These are phyloP conservation scores for Melanostoma mellinum DNA, from an alignment of 2,888 invertebrate genomes.

Conservation along the genomic window DNA sequence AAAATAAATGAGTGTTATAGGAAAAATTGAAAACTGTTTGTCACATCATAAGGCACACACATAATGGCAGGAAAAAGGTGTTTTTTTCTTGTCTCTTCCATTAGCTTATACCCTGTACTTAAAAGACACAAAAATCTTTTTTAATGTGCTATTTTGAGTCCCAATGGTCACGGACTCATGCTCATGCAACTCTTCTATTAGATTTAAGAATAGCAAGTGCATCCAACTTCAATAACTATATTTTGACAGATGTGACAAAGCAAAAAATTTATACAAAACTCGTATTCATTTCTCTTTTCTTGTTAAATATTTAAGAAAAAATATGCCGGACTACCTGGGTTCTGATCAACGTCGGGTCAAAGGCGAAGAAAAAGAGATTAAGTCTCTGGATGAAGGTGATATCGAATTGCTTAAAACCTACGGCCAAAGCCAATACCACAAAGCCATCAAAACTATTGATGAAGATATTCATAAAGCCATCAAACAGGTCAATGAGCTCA, in stretches of 20 bases:
- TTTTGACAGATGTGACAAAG: conserved; percentile 56
- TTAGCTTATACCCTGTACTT: too few relatives aligned
- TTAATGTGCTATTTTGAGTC: too few relatives aligned
- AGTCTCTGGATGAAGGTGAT: too few relatives aligned
- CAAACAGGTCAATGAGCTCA: too few relatives aligned
- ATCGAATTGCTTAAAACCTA: conserved; percentile 96
- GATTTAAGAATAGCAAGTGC: neutral
- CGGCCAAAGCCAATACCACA: conserved; percentile 99
- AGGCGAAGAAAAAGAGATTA: conserved; percentile 89
- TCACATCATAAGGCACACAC: too few relatives aligned
- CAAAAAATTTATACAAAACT: conserved; percentile 47
- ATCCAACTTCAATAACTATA: conserved; percentile 16
- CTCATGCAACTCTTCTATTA: neutral
- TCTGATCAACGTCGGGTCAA: conserved; percentile 97
- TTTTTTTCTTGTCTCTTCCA: too few relatives aligned
- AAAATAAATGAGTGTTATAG: too few relatives aligned
- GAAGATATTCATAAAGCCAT: conserved; percentile 98
- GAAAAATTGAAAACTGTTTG: too few relatives aligned
- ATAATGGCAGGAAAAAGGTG: too few relatives aligned
- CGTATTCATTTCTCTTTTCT: too few relatives aligned
- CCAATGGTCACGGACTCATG: too few relatives aligned
- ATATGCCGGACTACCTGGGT: conserved; percentile 82
- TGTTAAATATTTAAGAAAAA: conserved; percentile 16
- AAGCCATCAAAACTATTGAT: conserved; percentile 96
- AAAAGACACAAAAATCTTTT: too few relatives aligned